Evolutionary conservation across 2,113 vertebrate species (phyloP).

Genomic region (Spermophilus dauricus): DNA sequence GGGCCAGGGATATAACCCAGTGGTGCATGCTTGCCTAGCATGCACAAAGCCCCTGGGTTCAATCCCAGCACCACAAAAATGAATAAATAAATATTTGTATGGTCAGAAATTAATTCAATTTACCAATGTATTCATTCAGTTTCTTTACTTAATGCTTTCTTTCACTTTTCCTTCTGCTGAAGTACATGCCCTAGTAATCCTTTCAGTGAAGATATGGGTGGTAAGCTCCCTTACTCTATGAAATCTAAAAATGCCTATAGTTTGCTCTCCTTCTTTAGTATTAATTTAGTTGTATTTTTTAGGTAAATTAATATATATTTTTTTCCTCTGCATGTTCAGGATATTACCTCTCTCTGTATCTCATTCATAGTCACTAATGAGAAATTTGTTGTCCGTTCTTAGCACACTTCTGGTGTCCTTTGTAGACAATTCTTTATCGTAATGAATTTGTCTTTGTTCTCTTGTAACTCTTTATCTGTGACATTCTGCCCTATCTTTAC

Average conservation of each 20-base stretch:
- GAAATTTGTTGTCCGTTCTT: not conserved
- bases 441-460: slow-evolving; percentile 28
- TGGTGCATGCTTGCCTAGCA: not conserved
- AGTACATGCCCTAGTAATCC: not conserved
- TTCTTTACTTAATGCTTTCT: not conserved
- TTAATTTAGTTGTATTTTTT: not conserved
- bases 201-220: not conserved
- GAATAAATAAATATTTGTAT: not conserved
- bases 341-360: slow-evolving; percentile 30
- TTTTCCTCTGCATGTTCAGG: not conserved
- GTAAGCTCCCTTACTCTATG: not conserved
- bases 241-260: not conserved
- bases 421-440: not conserved
- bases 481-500: not conserved
- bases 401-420: not conserved
- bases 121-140: not conserved
- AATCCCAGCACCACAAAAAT: not conserved
- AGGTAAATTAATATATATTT: not conserved
- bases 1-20: not conserved
- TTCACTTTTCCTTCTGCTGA: not conserved
- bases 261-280: not conserved
- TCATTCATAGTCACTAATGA: not conserved
- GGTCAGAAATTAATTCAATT: slow-evolving; percentile 28
- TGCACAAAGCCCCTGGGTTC: not conserved
- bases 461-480: not conserved